A percentile compares a stretch with the other conserved stretches of the same genome.
These are phyloP conservation scores for Tachina grossa DNA, from an alignment of 2,888 invertebrate genomes.

Conservation along the genomic window DNA sequence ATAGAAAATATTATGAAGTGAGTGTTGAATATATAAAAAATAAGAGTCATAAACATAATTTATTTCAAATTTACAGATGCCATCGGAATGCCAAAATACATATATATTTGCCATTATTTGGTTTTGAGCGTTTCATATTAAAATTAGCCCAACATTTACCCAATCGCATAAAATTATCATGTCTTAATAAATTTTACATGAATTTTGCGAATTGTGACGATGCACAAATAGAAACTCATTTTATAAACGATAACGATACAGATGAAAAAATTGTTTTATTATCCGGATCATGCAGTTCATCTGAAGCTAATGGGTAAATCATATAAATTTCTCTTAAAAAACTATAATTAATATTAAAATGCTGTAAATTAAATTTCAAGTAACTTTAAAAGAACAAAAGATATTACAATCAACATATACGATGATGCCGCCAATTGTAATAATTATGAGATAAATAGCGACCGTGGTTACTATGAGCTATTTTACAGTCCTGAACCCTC, in stretches of 20 bases:
- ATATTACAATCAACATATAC: conserved; percentile 37
- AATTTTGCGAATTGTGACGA: neutral
- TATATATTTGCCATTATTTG: conserved; percentile 53
- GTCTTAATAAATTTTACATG: conserved; percentile 26
- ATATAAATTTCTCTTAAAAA: neutral
- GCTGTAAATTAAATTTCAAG: conserved; percentile 10
- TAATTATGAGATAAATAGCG: neutral
- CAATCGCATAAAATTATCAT: conserved; percentile 44
- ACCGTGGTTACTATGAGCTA: conserved; percentile 62
- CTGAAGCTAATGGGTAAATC: conserved; percentile 24
- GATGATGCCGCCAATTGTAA: conserved; percentile 16
- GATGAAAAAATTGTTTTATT: conserved; percentile 48
- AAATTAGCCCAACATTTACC: conserved; percentile 51
- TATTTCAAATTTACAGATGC: conserved; percentile 15
- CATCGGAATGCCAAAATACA: conserved; percentile 41
- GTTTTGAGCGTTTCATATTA: conserved; percentile 58
- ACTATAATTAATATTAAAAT: neutral
- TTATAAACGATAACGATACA: neutral
- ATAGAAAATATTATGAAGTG: conserved; percentile 52
- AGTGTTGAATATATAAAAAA: conserved; percentile 8
- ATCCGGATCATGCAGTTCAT: neutral
- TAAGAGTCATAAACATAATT: neutral
- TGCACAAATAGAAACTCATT: neutral
- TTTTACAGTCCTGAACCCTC: conserved; percentile 69
- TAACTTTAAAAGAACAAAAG: neutral